Evolutionary conservation across 2,797 vertebrate genomes (phyloP).

Genomic region (Fringilla coelebs): DNA sequence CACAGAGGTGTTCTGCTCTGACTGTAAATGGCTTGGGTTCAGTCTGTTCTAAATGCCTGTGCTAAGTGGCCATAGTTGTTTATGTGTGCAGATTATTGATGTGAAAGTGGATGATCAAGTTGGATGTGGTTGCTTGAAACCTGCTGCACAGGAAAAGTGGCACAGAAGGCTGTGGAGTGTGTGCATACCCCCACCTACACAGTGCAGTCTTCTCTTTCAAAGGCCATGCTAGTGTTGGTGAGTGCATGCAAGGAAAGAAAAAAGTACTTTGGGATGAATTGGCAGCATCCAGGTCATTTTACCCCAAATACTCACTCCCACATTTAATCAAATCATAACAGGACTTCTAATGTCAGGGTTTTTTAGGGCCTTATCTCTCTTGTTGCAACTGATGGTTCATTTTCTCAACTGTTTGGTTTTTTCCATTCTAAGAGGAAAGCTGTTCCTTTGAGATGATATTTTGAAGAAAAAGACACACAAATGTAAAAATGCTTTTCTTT

Average conservation of each 20-base stretch:
- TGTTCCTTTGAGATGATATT: not conserved
- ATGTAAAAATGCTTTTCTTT: not conserved
- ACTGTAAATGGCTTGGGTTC: not conserved
- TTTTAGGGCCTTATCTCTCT: slow-evolving; percentile 16
- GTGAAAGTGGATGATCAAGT: not conserved
- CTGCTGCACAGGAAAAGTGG: not conserved
- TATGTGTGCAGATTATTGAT: not conserved
- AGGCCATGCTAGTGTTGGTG: not conserved
- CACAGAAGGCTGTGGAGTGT: not conserved
- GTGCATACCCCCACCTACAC: not conserved
- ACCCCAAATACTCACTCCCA: not conserved
- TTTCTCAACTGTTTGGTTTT: slow-evolving; percentile 6
- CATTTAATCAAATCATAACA: not conserved
- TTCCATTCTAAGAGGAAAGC: not conserved
- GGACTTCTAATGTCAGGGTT: not conserved
- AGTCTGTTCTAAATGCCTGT: not conserved
- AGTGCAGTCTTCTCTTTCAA: not conserved
- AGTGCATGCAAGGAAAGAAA: not conserved
- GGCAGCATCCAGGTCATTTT: not conserved
- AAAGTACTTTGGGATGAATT: not conserved
- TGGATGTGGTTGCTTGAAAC: not conserved
- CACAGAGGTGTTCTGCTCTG: not conserved
- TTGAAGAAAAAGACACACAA: not conserved
- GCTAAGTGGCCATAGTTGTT: rapidly evolving
- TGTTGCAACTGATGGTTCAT: not conserved